Evolutionary conservation across 2,797 vertebrate species (phyloP).

Genomic region (Melanotaenia pygmaea): DNA sequence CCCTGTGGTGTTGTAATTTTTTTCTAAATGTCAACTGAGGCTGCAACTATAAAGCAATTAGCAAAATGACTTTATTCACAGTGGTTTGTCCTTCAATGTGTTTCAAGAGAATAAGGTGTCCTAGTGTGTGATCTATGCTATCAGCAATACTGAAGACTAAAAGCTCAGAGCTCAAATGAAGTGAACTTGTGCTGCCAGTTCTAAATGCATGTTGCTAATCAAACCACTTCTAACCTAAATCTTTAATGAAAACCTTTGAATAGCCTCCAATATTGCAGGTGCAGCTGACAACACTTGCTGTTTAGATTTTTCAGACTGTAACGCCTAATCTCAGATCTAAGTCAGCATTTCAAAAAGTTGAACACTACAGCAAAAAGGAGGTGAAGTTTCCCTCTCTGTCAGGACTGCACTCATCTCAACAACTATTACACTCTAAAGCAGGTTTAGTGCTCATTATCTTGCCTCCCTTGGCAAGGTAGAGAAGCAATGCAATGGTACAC

Average conservation of each 20-base stretch:
- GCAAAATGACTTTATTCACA: not conserved
- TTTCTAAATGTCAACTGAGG: slow-evolving; percentile 38
- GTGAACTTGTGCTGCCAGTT: not conserved
- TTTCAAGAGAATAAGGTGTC: slow-evolving; percentile 10
- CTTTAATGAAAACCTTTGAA: slow-evolving; percentile 49
- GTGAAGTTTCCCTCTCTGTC: slow-evolving; percentile 6
- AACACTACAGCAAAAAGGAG: slow-evolving; percentile 17
- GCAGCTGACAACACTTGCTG: slow-evolving; percentile 47
- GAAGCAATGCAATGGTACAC: slow-evolving; percentile 49
- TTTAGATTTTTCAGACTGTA: slow-evolving; percentile 32
- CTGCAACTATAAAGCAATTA: slow-evolving; percentile 31
- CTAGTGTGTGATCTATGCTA: not conserved
- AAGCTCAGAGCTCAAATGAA: slow-evolving; percentile 2
- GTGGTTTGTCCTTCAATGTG: not conserved
- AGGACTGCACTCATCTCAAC: slow-evolving; percentile 36
- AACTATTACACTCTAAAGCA: slow-evolving; percentile 45
- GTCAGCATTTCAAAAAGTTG: slow-evolving; percentile 4
- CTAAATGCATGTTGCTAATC: not conserved
- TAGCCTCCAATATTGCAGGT: slow-evolving; percentile 23
- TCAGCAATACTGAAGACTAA: slow-evolving; percentile 3
- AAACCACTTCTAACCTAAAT: slow-evolving; percentile 39
- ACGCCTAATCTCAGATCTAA: slow-evolving; percentile 33
- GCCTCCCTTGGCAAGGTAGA: slow-evolving; percentile 58
- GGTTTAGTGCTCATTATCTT: slow-evolving; percentile 67
- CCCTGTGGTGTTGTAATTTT: slow-evolving; percentile 32